Evolutionary conservation across 2,113 vertebrate species (phyloP).

Genomic region (Serilophus lunatus): DNA sequence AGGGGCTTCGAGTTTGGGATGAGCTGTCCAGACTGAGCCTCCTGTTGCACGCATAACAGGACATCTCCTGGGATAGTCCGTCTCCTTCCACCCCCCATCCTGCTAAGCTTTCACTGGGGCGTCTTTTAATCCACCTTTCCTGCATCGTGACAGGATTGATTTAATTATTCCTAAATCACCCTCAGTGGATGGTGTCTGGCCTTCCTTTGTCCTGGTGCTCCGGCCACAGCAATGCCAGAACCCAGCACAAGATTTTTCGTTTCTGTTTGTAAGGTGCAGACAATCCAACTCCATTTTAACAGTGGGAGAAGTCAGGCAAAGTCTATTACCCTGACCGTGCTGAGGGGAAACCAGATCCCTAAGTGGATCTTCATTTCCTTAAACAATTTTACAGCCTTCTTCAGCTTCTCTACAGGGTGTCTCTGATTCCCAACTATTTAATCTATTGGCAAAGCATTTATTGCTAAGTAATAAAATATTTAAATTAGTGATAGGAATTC

Average conservation of each 20-base stretch:
- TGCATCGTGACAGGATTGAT: constrained; percentile 28
- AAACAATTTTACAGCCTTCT: background rate
- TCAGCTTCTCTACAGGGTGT: background rate
- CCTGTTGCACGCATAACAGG: background rate
- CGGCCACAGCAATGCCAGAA: background rate
- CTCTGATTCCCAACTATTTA: background rate
- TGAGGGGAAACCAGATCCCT: background rate
- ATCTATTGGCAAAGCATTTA: background rate
- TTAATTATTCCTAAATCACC: constrained; percentile 56
- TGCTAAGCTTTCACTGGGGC: constrained; percentile 35
- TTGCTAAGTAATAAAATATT: background rate
- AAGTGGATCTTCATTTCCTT: background rate
- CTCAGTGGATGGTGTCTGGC: background rate
- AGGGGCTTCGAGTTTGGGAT: background rate
- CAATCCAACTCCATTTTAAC: background rate
- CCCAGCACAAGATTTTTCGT: background rate
- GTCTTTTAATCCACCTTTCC: constrained; percentile 56
- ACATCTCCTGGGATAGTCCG: background rate
- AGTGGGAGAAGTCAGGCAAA: background rate
- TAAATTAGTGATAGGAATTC: background rate
- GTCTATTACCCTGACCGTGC: background rate
- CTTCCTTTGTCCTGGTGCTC: constrained; percentile 21
- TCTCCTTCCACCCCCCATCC: background rate
- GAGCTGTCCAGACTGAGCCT: background rate
- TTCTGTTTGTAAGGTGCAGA: background rate